These are phyloP conservation scores for Agapornis canus DNA, from an alignment of 2,797 vertebrate genomes.

Conservation along the genomic window DNA sequence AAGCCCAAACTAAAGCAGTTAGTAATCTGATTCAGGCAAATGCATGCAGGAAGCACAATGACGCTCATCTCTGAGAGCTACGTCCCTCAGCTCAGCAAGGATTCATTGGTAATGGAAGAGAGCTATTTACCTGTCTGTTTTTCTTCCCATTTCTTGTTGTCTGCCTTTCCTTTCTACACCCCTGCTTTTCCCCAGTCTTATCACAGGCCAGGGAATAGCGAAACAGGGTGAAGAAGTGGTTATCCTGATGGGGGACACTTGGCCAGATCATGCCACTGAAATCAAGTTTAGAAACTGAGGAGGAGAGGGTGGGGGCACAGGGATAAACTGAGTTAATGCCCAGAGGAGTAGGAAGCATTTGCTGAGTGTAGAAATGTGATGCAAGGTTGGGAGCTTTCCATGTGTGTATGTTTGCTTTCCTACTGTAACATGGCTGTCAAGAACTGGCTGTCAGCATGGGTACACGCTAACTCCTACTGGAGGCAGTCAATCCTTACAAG, in stretches of 20 bases:
- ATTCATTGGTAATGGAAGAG: not conserved
- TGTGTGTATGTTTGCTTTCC: not conserved
- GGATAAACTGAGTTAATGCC: no score
- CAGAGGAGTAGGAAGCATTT: not conserved
- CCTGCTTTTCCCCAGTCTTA: not conserved
- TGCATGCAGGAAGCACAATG: not conserved
- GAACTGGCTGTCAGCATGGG: not conserved
- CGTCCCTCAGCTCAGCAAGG: not conserved
- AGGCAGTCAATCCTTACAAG: rapidly evolving
- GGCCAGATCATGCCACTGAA: not conserved
- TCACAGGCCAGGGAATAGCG: constrained; percentile 41
- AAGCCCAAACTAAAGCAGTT: not conserved
- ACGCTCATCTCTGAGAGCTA: not conserved
- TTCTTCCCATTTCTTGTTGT: not conserved
- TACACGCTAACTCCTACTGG: not conserved
- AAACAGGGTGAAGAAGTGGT: constrained; percentile 50
- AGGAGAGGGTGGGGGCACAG: not conserved
- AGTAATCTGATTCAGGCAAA: not conserved
- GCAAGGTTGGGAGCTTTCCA: not conserved
- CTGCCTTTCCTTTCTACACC: not conserved
- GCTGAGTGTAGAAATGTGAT: not conserved
- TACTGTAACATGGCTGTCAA: not conserved
- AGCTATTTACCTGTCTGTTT: not conserved
- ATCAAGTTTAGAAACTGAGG: constrained; percentile 35
- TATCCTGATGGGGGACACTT: not conserved